phyloP scores from a whole-genome alignment of 2,113 vertebrate species.

The Microcebus jonahi region DNA sequence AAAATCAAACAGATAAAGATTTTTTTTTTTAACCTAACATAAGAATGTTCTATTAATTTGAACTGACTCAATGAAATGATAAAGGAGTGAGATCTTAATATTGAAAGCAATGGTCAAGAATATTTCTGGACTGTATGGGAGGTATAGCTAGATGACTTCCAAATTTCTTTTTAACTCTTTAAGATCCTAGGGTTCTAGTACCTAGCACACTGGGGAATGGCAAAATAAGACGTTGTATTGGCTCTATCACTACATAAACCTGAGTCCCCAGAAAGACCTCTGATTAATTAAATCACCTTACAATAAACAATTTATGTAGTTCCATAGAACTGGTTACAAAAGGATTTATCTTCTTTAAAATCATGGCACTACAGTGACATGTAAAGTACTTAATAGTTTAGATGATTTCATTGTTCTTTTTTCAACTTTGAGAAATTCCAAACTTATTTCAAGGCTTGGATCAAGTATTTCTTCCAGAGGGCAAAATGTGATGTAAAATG shows the following conservation, averaged over 20 bases:
- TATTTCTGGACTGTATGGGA: background rate
- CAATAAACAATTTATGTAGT: background rate
- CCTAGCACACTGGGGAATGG: background rate
- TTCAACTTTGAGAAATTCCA: background rate
- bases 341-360: conserved; percentile 4
- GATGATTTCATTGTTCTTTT: conserved; percentile 14
- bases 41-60: background rate
- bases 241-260: background rate
- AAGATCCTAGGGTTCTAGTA: background rate
- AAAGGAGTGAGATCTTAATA: background rate
- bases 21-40: background rate
- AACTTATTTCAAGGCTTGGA: conserved; percentile 18
- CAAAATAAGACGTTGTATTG: background rate
- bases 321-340: background rate
- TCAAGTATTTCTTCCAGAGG: conserved; percentile 23
- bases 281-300: background rate
- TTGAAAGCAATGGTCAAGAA: background rate
- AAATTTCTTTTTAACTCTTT: background rate
- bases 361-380: background rate
- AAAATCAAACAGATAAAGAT: background rate
- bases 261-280: background rate
- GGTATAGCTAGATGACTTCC: background rate
- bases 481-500: conserved; percentile 7
- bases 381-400: background rate
- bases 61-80: conserved; percentile 13